phyloP scores from a whole-genome alignment of 2,888 invertebrate species.

The Euzophera pinguis region DNA sequence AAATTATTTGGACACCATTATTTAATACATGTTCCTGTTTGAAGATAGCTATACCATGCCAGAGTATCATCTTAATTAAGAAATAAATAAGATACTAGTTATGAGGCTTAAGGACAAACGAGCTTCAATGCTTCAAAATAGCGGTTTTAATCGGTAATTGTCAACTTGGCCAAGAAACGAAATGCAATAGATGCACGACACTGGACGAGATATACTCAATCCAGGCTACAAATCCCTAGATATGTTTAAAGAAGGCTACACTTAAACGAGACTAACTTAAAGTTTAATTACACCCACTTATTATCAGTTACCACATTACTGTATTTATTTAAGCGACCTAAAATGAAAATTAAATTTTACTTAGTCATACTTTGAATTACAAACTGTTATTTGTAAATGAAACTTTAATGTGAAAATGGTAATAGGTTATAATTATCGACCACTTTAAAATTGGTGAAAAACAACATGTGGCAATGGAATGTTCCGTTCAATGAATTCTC shows the following conservation, averaged over 20 bases:
- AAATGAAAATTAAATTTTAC: background rate
- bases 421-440: constrained; percentile 21
- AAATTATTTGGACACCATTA: background rate
- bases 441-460: constrained; percentile 31
- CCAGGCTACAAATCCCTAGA: too few relatives aligned
- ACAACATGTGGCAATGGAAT: constrained; percentile 20
- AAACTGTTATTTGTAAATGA: constrained; percentile 18
- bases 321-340: background rate
- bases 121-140: too few relatives aligned
- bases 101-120: too few relatives aligned
- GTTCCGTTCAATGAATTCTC: background rate
- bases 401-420: constrained; percentile 29
- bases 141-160: too few relatives aligned
- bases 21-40: too few relatives aligned
- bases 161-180: too few relatives aligned
- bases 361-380: background rate
- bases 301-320: background rate
- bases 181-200: too few relatives aligned
- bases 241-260: too few relatives aligned
- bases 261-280: too few relatives aligned
- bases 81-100: too few relatives aligned
- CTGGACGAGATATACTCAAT: too few relatives aligned
- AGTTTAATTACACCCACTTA: background rate
- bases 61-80: too few relatives aligned
- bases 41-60: background rate